Conservation (phyloP, 2,888 invertebrate species). For the Heteromyza rotundicornis region DNA sequence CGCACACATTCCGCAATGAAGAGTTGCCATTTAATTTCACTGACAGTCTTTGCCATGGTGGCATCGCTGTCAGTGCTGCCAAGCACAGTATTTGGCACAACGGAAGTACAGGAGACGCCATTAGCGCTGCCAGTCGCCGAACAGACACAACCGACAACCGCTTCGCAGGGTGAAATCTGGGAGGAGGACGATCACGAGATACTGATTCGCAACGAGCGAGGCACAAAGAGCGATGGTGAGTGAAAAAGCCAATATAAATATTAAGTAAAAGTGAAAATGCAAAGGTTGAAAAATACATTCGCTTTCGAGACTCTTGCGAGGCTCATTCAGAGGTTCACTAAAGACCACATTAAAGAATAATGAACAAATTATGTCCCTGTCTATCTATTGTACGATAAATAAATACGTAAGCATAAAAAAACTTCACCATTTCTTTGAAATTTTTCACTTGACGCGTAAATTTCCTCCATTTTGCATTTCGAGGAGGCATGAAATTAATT, state of each 20-base stretch:
- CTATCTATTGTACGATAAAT: too few species aligned
- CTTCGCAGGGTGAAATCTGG: slow-evolving; percentile 72
- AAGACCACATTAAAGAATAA: too few species aligned
- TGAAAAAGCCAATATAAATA: too few species aligned
- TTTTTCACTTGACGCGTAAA: too few species aligned
- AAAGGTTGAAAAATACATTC: too few species aligned
- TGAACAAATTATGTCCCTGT: too few species aligned
- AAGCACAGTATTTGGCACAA: slow-evolving; percentile 52
- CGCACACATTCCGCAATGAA: slow-evolving; percentile 37
- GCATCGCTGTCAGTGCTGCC: slow-evolving; percentile 54
- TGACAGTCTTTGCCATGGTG: slow-evolving; percentile 46
- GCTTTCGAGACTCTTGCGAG: too few species aligned
- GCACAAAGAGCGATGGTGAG: slow-evolving; percentile 69
- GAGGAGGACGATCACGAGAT: slow-evolving; percentile 82
- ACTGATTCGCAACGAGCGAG: slow-evolving; percentile 79
- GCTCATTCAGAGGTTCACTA: too few species aligned
- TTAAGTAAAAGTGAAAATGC: too few species aligned
- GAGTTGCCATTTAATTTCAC: slow-evolving; percentile 38
- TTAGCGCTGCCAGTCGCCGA: slow-evolving; percentile 60
- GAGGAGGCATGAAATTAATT: background rate
- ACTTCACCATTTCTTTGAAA: too few species aligned
- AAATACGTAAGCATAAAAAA: too few species aligned
- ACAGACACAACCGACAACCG: slow-evolving; percentile 60
- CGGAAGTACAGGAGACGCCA: slow-evolving; percentile 62
- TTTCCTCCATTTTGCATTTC: too few species aligned